Evolutionary conservation across 2,888 invertebrate genomes (phyloP).

Genomic region (Aromia moschata): DNA sequence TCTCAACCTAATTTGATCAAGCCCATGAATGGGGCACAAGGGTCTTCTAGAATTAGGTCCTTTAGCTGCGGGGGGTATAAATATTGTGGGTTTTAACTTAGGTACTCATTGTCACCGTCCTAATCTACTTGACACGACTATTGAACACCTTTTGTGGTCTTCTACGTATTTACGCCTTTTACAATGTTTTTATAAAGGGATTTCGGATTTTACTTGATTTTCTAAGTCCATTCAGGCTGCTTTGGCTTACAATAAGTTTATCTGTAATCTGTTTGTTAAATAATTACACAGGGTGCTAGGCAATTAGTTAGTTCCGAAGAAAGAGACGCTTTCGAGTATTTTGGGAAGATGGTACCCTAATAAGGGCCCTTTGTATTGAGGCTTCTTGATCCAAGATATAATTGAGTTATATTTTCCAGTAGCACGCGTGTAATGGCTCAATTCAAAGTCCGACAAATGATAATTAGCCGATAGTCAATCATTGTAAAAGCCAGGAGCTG

Average conservation of each 20-base stretch:
- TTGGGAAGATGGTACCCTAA: too few relatives aligned
- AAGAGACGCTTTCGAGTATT: not conserved
- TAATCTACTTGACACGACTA: conserved; percentile 42
- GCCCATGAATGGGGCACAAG: conserved; percentile 37
- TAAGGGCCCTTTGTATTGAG: too few relatives aligned
- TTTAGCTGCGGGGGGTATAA: conserved; percentile 37
- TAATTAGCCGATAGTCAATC: too few relatives aligned
- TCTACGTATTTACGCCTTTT: conserved; percentile 42
- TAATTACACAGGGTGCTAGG: conserved; percentile 23
- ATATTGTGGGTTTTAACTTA: conserved; percentile 41
- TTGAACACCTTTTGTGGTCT: conserved; percentile 41
- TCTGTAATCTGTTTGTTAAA: conserved; percentile 33
- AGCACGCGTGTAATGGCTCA: too few relatives aligned
- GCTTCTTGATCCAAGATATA: too few relatives aligned
- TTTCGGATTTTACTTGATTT: conserved; percentile 39
- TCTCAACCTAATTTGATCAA: conserved; percentile 38
- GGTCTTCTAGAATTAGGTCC: conserved; percentile 35
- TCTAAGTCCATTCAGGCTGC: conserved; percentile 36
- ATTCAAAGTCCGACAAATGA: too few relatives aligned
- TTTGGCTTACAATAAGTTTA: conserved; percentile 36
- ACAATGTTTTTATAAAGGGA: conserved; percentile 40
- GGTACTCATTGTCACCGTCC: conserved; percentile 36
- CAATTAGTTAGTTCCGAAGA: conserved; percentile 10
- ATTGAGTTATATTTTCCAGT: too few relatives aligned
- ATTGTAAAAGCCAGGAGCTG: too few relatives aligned